These are phyloP conservation scores for Remorina albescens DNA, from an alignment of 2,797 vertebrate species.

Conservation along the genomic window DNA sequence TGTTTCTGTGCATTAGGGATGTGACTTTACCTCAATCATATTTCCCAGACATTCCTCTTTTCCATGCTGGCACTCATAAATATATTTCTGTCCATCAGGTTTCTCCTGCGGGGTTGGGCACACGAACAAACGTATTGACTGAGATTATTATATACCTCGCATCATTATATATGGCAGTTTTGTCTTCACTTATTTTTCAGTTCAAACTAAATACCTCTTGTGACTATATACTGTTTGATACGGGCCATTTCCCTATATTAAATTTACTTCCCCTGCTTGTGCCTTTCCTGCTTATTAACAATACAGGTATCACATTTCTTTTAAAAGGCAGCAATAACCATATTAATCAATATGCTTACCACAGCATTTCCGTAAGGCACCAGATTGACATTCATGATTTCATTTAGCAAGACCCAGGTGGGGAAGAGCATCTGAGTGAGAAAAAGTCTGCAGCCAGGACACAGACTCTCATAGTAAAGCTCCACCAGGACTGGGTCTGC, in stretches of 20 bases:
- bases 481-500: constrained; percentile 75
- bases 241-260: neutral
- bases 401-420: constrained; percentile 83
- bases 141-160: neutral
- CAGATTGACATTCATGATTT: constrained; percentile 87
- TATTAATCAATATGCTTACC: constrained; percentile 80
- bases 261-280: neutral
- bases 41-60: constrained; percentile 91
- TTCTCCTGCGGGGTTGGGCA: constrained; percentile 84
- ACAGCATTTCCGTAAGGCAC: constrained; percentile 93
- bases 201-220: too few relatives aligned
- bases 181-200: neutral
- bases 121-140: too few relatives aligned
- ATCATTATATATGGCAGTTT: too few relatives aligned
- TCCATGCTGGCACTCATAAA: constrained; percentile 92
- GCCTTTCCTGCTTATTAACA: neutral
- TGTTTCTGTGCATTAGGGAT: neutral
- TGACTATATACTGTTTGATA: neutral
- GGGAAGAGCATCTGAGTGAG: constrained; percentile 83
- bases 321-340: neutral
- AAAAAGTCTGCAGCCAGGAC: constrained; percentile 86
- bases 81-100: constrained; percentile 76
- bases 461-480: constrained; percentile 93
- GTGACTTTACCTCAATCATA: constrained; percentile 89
- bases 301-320: neutral